These are phyloP conservation scores for Cerastoderma edule DNA, from an alignment of 2,888 invertebrate genomes.

Conservation along the genomic window DNA sequence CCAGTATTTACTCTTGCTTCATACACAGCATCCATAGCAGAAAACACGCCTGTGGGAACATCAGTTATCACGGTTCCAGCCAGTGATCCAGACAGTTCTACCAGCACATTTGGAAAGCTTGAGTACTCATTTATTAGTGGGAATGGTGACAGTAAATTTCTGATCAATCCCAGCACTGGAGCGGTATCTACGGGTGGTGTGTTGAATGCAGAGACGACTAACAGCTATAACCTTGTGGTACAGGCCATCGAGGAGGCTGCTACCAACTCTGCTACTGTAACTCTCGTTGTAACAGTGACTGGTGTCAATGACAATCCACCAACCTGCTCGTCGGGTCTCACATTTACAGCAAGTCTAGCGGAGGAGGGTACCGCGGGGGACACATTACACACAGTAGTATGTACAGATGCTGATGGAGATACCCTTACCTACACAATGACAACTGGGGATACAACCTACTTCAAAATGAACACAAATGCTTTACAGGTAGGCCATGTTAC, in stretches of 20 bases:
- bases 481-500: slow-evolving; percentile 54
- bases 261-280: slow-evolving; percentile 54
- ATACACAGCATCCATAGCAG: slow-evolving; percentile 50
- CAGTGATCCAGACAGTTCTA: slow-evolving; percentile 64
- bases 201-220: slow-evolving; percentile 71
- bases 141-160: slow-evolving; percentile 64
- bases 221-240: slow-evolving; percentile 64
- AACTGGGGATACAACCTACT: slow-evolving; percentile 60
- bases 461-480: slow-evolving; percentile 52
- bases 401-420: slow-evolving; percentile 65
- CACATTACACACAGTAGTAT: slow-evolving; percentile 54
- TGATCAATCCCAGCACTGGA: slow-evolving; percentile 64
- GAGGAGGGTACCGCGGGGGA: slow-evolving; percentile 54
- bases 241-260: slow-evolving; percentile 60
- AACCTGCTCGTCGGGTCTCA: slow-evolving; percentile 51
- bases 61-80: slow-evolving; percentile 64
- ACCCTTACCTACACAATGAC: slow-evolving; percentile 59
- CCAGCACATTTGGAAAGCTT: slow-evolving; percentile 61
- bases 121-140: slow-evolving; percentile 66
- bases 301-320: slow-evolving; percentile 67
- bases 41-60: slow-evolving; percentile 44
- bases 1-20: slow-evolving; percentile 56
- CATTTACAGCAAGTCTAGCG: slow-evolving; percentile 55
- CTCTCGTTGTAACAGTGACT: slow-evolving; percentile 52
- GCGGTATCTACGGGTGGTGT: slow-evolving; percentile 62